These are phyloP conservation scores for Mactra quadrangularis DNA, from an alignment of 1,140 invertebrate genomes.

Conservation along the genomic window DNA sequence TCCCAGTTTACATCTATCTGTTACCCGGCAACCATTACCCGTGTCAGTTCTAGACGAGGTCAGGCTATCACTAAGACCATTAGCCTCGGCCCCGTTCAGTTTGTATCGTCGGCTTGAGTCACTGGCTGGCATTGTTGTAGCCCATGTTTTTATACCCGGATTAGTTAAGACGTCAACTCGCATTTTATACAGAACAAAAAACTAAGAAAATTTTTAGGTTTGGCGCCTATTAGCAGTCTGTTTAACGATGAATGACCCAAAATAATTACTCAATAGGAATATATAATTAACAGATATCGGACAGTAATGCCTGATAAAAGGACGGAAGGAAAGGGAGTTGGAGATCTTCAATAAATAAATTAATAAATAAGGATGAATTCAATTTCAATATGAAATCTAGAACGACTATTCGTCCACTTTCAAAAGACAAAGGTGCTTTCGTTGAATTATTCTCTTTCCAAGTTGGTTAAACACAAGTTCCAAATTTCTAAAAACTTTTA, in stretches of 20 bases:
- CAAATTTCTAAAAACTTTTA: no score
- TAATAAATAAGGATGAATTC: no score
- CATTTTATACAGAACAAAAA: constrained; percentile 34
- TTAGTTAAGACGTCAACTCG: constrained; percentile 46
- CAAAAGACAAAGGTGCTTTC: no score
- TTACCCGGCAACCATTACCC: constrained; percentile 24
- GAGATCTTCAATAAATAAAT: no score
- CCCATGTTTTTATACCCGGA: constrained; percentile 48
- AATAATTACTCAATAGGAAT: background rate
- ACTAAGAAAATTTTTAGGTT: background rate
- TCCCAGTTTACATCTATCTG: constrained; percentile 26
- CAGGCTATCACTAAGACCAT: background rate
- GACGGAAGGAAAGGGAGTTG: no score
- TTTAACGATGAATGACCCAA: background rate
- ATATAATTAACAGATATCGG: background rate
- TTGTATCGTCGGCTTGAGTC: constrained; percentile 24
- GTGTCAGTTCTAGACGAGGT: background rate
- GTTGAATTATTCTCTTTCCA: no score
- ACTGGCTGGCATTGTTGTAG: constrained; percentile 36
- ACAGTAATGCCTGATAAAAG: background rate
- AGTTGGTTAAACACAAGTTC: no score
- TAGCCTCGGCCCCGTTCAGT: constrained; percentile 19
- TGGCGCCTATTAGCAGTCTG: background rate
- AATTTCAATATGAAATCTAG: no score
- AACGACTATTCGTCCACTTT: no score